Percentiles rank a stretch among this genome's conserved stretches.
phyloP scores from a whole-genome alignment of 1,140 invertebrate species.

The Drosophila mauritiana region DNA sequence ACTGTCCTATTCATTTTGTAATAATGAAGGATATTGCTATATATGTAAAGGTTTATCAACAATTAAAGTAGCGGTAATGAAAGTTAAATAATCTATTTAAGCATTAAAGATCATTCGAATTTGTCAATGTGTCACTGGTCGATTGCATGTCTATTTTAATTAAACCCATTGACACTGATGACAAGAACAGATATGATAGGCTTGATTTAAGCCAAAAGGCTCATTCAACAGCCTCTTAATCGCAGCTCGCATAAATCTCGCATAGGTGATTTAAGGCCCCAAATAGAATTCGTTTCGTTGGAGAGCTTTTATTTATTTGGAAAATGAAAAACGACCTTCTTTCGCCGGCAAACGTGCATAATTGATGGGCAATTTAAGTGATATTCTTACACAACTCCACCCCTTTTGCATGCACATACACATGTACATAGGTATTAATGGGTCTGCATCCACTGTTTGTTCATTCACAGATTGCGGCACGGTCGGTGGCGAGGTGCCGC shows the following conservation, averaged over 20 bases:
- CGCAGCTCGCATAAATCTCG: not conserved
- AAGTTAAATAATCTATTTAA: too few species aligned
- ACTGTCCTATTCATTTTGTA: too few species aligned
- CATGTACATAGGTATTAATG: conserved; percentile 3
- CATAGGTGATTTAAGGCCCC: not conserved
- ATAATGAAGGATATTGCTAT: too few species aligned
- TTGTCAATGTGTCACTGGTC: not conserved
- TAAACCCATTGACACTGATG: conserved; percentile 1
- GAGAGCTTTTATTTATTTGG: not conserved
- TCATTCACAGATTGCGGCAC: conserved; percentile 67
- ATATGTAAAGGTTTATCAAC: too few species aligned
- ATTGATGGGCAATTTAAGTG: conserved; percentile 9
- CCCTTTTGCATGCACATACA: too few species aligned
- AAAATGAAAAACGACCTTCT: not conserved
- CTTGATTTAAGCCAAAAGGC: not conserved
- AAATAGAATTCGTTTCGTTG: not conserved
- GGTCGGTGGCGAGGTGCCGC: conserved; percentile 81
- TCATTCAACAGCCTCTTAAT: not conserved
- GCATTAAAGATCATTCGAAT: not conserved
- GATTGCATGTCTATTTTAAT: not conserved
- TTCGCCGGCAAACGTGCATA: not conserved
- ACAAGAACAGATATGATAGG: not conserved
- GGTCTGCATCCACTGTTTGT: conserved; percentile 13
- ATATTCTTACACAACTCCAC: not conserved
- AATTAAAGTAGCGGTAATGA: too few species aligned